Base-by-base conservation (phyloP, 2,113 vertebrate genomes). In the Leptosomus discolor region DNA sequence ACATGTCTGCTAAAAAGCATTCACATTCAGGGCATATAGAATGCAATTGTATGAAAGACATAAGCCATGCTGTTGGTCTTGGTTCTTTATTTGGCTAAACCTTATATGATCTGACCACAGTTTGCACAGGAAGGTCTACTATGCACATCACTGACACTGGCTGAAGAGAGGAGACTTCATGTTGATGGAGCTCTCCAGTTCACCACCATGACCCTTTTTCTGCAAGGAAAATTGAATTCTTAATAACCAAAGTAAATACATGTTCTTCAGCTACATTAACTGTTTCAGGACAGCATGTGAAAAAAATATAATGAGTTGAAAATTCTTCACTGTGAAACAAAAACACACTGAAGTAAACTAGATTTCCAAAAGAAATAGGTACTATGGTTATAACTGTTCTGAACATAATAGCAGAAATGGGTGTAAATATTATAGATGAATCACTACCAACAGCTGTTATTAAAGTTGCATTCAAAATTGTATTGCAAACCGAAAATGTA, bases 71-170 rank as follows among this genome's bases (percentile, higher is more conserved):
- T 64, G 5, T 24, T 57, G 6, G 5, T 88, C n/a, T 65, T 68
- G 29, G 5, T 19, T 58, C 32, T 57, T 91, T 61, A 5, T 51
- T 60, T 58, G 24, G 5, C 78, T 61, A n/a, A 64, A 85, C n/a
- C 6, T 45, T 76, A 3, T 45, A 14, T 22, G 7, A 22, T n/a
- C 30, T 57, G 27, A 76, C 11, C 27, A 75, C 8, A 64, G n/a
- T n/a, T 84, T 56, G 26, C 39, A 43, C 18, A 30, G 6, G 12
- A 58, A 77, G 1, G 15, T 29, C 45, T 39, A 11, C 23, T 26
- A 39, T 6, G 21, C 11, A 27, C 1, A 1, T 4, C 32, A 36
- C 15, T 37, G 34, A 39, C 1, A 2, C 12, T 73, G 29, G 10
- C 15, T 79, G 63, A 92, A 54, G 5, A 77, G 24, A 87, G n/a